A percentile compares a stretch with the other conserved stretches of the same genome.
These are phyloP conservation scores for Equus quagga DNA, from an alignment of 2,113 vertebrate genomes.

Conservation along the genomic window DNA sequence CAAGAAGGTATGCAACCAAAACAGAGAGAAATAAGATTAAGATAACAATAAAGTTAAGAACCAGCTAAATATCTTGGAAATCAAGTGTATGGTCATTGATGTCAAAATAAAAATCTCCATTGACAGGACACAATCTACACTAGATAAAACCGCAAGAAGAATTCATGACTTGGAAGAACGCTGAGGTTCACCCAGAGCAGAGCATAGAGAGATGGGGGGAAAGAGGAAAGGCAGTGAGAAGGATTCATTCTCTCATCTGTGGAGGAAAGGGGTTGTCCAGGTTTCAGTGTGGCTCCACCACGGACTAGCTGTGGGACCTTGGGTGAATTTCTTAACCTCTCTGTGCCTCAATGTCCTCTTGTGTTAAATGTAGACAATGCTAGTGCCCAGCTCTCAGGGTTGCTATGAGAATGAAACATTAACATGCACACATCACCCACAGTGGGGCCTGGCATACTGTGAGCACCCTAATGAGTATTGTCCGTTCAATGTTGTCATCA, in stretches of 20 bases:
- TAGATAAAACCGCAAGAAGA: not conserved
- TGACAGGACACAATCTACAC: not conserved
- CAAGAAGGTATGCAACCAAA: not conserved
- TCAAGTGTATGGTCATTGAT: not conserved
- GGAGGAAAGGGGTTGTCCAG: not conserved
- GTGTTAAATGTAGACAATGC: not conserved
- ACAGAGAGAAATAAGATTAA: not conserved
- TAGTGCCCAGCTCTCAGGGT: not conserved
- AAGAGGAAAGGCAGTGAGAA: fast-evolving
- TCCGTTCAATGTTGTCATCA: not conserved
- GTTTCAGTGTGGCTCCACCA: not conserved
- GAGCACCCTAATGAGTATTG: not conserved
- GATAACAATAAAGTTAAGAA: not conserved
- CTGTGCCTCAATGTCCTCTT: not conserved
- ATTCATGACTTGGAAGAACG: fast-evolving
- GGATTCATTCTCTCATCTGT: no score
- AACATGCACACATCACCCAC: no score
- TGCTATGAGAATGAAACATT: not conserved
- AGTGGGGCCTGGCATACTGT: not conserved
- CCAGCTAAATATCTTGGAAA: not conserved
- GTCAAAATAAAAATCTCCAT: not conserved
- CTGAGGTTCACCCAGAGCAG: not conserved
- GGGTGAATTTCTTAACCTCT: not conserved
- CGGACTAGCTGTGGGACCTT: not conserved
- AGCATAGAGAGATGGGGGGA: not conserved